A percentile compares a stretch with the other conserved stretches of the same genome.
Evolutionary conservation across 30 jellyfish, hydroid and myxozoan species (phyloP).

Genomic region (Aurelia aurita): DNA sequence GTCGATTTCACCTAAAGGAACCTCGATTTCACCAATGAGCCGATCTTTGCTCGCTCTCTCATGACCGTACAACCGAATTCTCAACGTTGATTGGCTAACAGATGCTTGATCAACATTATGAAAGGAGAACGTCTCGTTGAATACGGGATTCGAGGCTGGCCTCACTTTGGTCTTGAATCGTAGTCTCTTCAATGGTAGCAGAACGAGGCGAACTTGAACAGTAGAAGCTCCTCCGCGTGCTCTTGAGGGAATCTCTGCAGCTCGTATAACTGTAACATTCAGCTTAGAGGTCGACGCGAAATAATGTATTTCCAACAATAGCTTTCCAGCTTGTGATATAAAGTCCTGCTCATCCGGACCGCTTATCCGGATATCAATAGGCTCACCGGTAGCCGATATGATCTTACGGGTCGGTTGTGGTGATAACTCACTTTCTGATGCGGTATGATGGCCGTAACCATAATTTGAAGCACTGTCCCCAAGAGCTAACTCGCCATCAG

Average conservation of each 20-base stretch:
- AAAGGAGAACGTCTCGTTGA: slow-evolving; percentile 90
- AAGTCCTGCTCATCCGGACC: slow-evolving; percentile 86
- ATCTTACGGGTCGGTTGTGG: slow-evolving; percentile 71
- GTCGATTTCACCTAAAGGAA: slow-evolving; percentile 71
- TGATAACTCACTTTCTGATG: slow-evolving; percentile 79
- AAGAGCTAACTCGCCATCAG: slow-evolving; percentile 86
- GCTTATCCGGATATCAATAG: slow-evolving; percentile 79
- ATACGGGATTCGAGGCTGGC: slow-evolving; percentile 94
- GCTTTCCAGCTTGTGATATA: slow-evolving; percentile 83
- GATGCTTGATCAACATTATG: slow-evolving; percentile 71
- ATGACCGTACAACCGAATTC: slow-evolving; percentile 91
- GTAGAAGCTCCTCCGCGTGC: slow-evolving; percentile 99
- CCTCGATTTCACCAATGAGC: slow-evolving; percentile 83
- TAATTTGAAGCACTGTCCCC: slow-evolving; percentile 93
- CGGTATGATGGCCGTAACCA: slow-evolving; percentile 85
- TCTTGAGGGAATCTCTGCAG: slow-evolving; percentile 93
- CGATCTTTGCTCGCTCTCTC: slow-evolving; percentile 90
- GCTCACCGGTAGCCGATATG: slow-evolving; percentile 71
- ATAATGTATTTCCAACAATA: slow-evolving; percentile 79
- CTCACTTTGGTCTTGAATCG: slow-evolving; percentile 94
- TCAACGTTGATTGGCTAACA: slow-evolving; percentile 67
- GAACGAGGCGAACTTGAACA: slow-evolving; percentile 89
- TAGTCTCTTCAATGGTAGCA: slow-evolving; percentile 77
- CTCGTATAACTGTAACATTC: slow-evolving; percentile 76
- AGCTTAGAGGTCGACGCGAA: slow-evolving; percentile 81